phyloP scores from a whole-genome alignment of 2,888 invertebrate genomes.

The Muscina levida region DNA sequence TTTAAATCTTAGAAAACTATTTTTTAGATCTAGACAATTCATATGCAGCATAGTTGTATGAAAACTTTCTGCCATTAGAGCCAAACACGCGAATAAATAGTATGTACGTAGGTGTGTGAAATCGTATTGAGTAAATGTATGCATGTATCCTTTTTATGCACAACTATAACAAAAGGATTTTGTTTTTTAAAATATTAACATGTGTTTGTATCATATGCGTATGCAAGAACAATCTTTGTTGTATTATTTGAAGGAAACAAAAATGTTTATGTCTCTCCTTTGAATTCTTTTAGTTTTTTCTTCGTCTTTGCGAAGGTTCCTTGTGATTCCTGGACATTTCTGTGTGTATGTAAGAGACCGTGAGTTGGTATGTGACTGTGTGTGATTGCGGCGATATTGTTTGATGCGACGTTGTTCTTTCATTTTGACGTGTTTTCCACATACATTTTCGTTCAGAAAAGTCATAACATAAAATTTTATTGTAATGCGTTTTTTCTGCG shows the following conservation, averaged over 20 bases:
- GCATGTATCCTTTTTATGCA: background rate
- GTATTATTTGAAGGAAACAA: slow-evolving; percentile 14
- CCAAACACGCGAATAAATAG: too few species aligned
- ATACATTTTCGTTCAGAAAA: slow-evolving; percentile 65
- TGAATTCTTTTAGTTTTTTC: slow-evolving; percentile 22
- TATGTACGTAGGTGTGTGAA: too few species aligned
- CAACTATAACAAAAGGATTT: slow-evolving; percentile 19
- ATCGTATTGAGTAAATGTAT: too few species aligned
- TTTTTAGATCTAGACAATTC: too few species aligned
- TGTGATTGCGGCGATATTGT: slow-evolving; percentile 19
- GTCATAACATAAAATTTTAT: slow-evolving; percentile 78
- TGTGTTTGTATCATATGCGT: slow-evolving; percentile 18
- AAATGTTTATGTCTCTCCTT: slow-evolving; percentile 33
- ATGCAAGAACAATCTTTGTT: background rate
- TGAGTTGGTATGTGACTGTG: background rate
- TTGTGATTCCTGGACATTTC: background rate
- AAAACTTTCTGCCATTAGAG: too few species aligned
- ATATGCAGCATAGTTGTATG: too few species aligned
- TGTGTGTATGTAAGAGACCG: slow-evolving; percentile 1
- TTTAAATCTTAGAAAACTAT: too few species aligned
- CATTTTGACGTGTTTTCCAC: slow-evolving; percentile 75
- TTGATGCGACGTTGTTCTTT: slow-evolving; percentile 55
- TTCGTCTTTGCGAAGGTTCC: background rate
- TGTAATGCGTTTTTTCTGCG: slow-evolving; percentile 77
- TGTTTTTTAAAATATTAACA: slow-evolving; percentile 37